Evolutionary conservation across 2,797 vertebrate species (phyloP), one percentile per base, ranked within the genome.

Genomic region (Sparidentex hasta): DNA sequence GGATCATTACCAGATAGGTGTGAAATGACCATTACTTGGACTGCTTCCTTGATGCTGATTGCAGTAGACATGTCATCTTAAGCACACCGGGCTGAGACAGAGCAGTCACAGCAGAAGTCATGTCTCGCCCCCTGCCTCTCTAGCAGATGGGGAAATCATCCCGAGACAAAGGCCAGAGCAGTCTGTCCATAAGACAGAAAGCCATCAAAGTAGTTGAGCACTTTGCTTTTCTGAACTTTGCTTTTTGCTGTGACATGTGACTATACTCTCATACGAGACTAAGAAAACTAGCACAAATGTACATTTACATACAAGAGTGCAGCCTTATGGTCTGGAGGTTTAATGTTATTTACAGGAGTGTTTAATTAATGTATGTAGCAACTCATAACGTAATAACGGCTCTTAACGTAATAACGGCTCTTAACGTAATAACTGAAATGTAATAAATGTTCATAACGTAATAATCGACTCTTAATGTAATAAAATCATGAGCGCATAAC

Each of bases 1-100:
- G 85, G 70, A 84, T 91, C 89, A 89, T 92, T 78, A 93, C 70
- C 75, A 74, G 57, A 65, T 63, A 68, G 61, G 74, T 90, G 82
- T 88, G 88, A 91, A 80, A 92, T 90, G 82, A 80, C 88, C 77
- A 68, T 82, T 87, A 84, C n/a, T 1, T 38, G 65, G 58, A 51
- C 85, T 82, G 70, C 81, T 66, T 78, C 47, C 7, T 70, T 82
- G 65, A 66, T 74, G 50, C 80, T 93, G 89, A 93, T 90, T 87
- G 81, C 84, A 55, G 74, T 38, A 52, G 75, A 83, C 70, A 17
- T 58, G 73, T 58, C 75, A 65, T 67, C 79, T 78, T 52, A 43
- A 73, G 55, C 68, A 72, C 65, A 78, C n/a, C 67, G 50, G 56
- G 62, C 61, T 71, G 65, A 59, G 75, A 78, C 79, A 78, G 64